Evolutionary conservation across 2,797 vertebrate species (phyloP).

Genomic region (Sebastes minor): DNA sequence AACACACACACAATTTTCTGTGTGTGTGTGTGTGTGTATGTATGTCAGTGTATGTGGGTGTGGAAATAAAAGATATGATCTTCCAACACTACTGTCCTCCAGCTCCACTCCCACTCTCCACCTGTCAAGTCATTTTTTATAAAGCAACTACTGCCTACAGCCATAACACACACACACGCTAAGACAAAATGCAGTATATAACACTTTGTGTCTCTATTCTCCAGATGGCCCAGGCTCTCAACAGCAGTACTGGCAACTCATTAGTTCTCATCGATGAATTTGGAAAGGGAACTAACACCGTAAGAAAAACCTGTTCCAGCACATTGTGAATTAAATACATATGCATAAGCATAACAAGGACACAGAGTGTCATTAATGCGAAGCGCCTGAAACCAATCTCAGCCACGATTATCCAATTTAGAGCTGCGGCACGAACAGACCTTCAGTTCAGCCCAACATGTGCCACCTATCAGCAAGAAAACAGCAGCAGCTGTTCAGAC

Average conservation of each 20-base stretch:
- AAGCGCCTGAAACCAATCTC: slow-evolving; percentile 34
- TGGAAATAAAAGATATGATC: slow-evolving; percentile 84
- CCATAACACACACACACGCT: slow-evolving; percentile 13
- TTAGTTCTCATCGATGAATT: slow-evolving; percentile 98
- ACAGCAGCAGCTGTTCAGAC: slow-evolving; percentile 34
- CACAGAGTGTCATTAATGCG: slow-evolving; percentile 23
- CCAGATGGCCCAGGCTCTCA: slow-evolving; percentile 92
- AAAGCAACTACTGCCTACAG: slow-evolving; percentile 66
- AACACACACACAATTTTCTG: background rate
- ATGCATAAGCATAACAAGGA: slow-evolving; percentile 31
- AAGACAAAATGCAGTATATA: slow-evolving; percentile 25
- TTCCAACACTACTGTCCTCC: slow-evolving; percentile 78
- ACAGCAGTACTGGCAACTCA: slow-evolving; percentile 90
- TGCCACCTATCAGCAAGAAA: slow-evolving; percentile 36
- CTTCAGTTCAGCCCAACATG: slow-evolving; percentile 32
- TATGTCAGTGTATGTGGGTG: slow-evolving; percentile 63
- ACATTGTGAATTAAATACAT: slow-evolving; percentile 35
- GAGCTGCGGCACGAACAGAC: slow-evolving; percentile 32
- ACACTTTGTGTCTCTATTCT: slow-evolving; percentile 45
- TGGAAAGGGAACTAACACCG: slow-evolving; percentile 97
- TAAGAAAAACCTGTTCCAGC: slow-evolving; percentile 70
- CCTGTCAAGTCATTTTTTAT: slow-evolving; percentile 86
- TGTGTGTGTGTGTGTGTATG: slow-evolving; percentile 7
- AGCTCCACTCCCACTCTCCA: slow-evolving; percentile 87
- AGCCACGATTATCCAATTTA: slow-evolving; percentile 24